phyloP scores from a whole-genome alignment of 53 echinoderm and acorn worm genomes.

The Holothuria scabra region DNA sequence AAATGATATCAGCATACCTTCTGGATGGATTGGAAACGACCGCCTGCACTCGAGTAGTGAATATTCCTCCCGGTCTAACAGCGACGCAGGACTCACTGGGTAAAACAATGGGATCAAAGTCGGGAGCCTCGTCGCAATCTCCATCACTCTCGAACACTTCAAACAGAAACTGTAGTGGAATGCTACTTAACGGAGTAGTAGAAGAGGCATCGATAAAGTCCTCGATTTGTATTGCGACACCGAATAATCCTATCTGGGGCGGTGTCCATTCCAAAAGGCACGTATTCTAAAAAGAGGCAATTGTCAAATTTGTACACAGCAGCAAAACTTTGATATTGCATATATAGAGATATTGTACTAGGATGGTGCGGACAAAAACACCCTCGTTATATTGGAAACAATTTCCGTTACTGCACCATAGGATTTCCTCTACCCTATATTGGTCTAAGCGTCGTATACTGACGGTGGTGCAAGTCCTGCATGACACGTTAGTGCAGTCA shows the following conservation, averaged over 20 bases:
- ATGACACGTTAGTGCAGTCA: too few species aligned
- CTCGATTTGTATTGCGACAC: constrained; percentile 24
- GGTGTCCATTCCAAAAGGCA: constrained; percentile 14
- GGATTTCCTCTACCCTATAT: too few species aligned
- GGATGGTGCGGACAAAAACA: too few species aligned
- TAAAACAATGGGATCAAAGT: background rate
- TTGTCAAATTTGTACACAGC: too few species aligned
- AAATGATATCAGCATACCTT: constrained; percentile 4
- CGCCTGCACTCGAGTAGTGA: constrained; percentile 4
- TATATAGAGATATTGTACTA: too few species aligned
- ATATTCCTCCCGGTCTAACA: background rate
- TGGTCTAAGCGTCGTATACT: too few species aligned
- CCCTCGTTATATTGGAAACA: too few species aligned
- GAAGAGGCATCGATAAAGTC: background rate
- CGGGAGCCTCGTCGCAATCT: constrained; percentile 6
- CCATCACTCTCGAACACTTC: constrained; percentile 2
- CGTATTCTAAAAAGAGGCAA: background rate
- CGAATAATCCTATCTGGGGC: background rate
- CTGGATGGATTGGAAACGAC: background rate
- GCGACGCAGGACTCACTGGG: constrained; percentile 24
- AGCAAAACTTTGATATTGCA: too few species aligned
- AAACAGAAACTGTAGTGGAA: constrained; percentile 29
- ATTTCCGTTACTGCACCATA: too few species aligned
- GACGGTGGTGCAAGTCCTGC: too few species aligned
- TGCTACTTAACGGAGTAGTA: constrained; percentile 12